A percentile compares a stretch with the other conserved stretches of the same genome.
phyloP scores from a whole-genome alignment of 2,113 vertebrate species.

The Prinia subflava region DNA sequence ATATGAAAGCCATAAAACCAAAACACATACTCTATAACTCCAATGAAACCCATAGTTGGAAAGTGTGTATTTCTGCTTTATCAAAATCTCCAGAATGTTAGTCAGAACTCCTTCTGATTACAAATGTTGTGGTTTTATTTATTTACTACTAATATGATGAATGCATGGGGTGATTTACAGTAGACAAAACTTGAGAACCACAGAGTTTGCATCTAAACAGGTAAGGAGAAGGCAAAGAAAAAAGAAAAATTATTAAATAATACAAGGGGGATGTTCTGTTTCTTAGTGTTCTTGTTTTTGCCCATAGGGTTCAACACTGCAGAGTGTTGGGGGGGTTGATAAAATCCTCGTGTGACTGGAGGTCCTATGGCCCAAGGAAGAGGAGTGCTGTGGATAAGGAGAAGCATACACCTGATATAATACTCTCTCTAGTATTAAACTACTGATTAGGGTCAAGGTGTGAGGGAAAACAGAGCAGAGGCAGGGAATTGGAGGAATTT shows the following conservation, averaged over 20 bases:
- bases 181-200: background rate
- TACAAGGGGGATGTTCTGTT: background rate
- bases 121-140: background rate
- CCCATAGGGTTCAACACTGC: background rate
- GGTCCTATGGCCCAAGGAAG: background rate
- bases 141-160: fast-evolving
- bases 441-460: background rate
- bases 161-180: background rate
- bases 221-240: background rate
- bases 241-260: background rate
- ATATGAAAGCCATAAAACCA: background rate
- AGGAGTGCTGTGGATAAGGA: background rate
- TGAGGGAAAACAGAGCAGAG: background rate
- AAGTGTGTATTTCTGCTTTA: background rate
- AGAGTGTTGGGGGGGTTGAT: background rate
- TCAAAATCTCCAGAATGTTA: background rate
- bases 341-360: background rate
- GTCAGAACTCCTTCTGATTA: background rate
- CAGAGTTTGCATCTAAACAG: background rate
- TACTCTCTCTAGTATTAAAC: background rate
- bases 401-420: background rate
- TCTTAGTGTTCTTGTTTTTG: background rate
- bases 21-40: background rate
- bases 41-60: background rate
- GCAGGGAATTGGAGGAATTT: background rate